Evolutionary conservation across 2,888 invertebrate species (phyloP).

Genomic region (Philonicus albiceps): DNA sequence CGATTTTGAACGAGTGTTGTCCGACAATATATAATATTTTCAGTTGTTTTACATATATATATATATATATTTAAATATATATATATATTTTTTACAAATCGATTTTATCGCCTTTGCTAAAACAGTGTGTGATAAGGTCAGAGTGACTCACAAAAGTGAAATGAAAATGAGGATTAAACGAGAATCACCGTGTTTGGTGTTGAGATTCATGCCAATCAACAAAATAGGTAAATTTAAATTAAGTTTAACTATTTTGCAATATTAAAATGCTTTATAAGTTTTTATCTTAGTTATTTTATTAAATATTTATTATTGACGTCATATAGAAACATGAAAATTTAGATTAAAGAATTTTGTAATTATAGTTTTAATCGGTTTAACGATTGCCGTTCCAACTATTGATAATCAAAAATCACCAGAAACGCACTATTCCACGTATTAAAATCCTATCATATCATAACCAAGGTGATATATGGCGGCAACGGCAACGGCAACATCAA

Average conservation of each 20-base stretch:
- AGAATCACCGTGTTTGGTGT: conserved; percentile 71
- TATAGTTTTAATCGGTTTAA: neutral
- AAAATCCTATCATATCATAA: neutral
- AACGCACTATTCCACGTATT: neutral
- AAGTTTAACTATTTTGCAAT: neutral
- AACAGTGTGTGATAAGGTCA: conserved; percentile 50
- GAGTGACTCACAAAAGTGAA: conserved; percentile 64
- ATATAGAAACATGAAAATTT: neutral
- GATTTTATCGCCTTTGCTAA: conserved; percentile 17
- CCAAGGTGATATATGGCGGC: neutral
- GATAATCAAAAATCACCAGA: neutral
- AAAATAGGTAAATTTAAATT: conserved; percentile 54
- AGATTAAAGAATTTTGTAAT: neutral
- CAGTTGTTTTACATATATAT: neutral
- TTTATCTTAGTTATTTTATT: neutral
- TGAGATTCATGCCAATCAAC: conserved; percentile 68
- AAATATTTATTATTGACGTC: neutral
- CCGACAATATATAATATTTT: neutral
- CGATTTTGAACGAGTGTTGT: neutral
- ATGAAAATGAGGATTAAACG: conserved; percentile 72
- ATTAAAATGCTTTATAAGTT: neutral
- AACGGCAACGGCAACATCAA: neutral
- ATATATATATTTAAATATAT: neutral
- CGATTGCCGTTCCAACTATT: neutral
- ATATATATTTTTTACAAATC: neutral